phyloP scores from a whole-genome alignment of 1,140 invertebrate genomes.

The Diorhabda sublineata region DNA sequence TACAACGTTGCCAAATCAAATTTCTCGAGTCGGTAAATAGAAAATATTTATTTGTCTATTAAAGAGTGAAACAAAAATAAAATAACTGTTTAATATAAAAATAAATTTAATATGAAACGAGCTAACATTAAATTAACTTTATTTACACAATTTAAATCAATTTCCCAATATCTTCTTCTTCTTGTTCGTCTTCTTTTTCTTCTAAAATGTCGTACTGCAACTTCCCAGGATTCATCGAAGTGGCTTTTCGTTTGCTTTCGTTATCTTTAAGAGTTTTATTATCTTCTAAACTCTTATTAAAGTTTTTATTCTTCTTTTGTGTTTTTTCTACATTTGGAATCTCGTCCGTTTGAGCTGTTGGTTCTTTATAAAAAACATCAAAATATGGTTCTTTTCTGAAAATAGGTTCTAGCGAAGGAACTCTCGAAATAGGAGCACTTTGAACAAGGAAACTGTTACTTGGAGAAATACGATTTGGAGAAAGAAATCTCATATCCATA shows the following conservation, averaged over 20 bases:
- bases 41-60: too few relatives aligned
- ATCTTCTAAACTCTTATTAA: neutral
- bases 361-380: neutral
- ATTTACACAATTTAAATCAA: too few relatives aligned
- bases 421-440: neutral
- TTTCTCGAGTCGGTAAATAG: too few relatives aligned
- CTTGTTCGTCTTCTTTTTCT: conserved; percentile 16
- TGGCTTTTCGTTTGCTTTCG: neutral
- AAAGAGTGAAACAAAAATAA: too few relatives aligned
- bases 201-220: conserved; percentile 8
- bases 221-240: neutral
- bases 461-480: neutral
- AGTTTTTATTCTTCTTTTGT: neutral
- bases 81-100: too few relatives aligned
- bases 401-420: neutral
- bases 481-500: neutral
- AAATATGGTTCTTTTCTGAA: neutral
- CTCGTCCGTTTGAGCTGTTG: neutral
- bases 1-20: too few relatives aligned
- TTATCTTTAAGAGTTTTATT: neutral
- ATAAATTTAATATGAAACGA: too few relatives aligned
- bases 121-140: too few relatives aligned
- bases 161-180: neutral
- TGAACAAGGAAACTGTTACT: neutral
- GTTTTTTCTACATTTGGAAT: neutral